A percentile compares a stretch with the other conserved stretches of the same genome.
Conservation (phyloP, 2,888 invertebrate species). For the Ophion ventricosus region DNA sequence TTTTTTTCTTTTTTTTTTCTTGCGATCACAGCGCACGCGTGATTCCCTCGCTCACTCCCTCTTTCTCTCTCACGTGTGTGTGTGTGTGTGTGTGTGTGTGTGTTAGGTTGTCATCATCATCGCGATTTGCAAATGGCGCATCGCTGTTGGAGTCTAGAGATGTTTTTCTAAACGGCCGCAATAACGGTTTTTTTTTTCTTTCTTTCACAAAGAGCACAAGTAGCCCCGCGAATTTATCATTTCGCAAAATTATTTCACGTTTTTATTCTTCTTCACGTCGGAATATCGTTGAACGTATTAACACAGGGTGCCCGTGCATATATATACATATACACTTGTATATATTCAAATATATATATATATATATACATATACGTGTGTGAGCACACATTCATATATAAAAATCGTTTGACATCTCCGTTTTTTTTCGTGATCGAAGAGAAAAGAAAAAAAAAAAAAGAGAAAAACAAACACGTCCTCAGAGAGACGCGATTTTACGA, state of each 20-base stretch:
- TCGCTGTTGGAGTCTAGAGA: constrained; percentile 34
- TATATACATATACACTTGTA: neutral
- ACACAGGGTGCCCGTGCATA: constrained; percentile 14
- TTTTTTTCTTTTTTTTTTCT: neutral
- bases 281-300: constrained; percentile 37
- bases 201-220: constrained; percentile 37
- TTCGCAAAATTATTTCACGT: constrained; percentile 16
- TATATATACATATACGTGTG: neutral
- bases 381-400: neutral
- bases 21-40: constrained; percentile 29
- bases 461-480: no score
- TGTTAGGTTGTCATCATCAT: constrained; percentile 36
- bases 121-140: constrained; percentile 57
- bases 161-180: constrained; percentile 56
- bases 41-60: neutral
- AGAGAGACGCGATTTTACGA: constrained; percentile 44
- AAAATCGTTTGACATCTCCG: constrained; percentile 25
- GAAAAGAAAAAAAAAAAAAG: no score
- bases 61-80: constrained; percentile 28
- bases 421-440: constrained; percentile 32
- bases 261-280: constrained; percentile 10
- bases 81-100: constrained; percentile 27
- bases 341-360: no score
- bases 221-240: constrained; percentile 43
- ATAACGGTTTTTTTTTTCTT: no score